Base-by-base conservation (phyloP, 2,113 vertebrate genomes). In the Xenus cinereus region DNA sequence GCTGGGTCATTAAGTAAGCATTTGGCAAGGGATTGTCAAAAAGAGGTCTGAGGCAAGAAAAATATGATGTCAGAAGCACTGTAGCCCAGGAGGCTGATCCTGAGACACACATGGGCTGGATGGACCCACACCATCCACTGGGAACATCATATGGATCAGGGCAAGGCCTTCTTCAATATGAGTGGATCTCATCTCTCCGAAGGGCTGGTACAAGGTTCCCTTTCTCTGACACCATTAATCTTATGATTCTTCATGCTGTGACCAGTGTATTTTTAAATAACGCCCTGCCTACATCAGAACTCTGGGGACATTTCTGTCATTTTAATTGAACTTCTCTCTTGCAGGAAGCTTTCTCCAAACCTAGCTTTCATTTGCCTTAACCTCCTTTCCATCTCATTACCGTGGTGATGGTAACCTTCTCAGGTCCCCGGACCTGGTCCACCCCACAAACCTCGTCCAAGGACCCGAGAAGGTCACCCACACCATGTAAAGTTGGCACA, bases 1-100 rank as follows among this genome's bases (percentile, higher is more conserved):
- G 21, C n/a, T 43, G 63, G n/a, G 18, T 64, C 24, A 2, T 9
- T 9, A 23, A 51, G 3, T 14, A 45, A 5, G 28, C 0, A 0
- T 30, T 76, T 30, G 54, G 23, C 33, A 35, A 14, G 8, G 30
- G 13, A 9, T 79, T 45, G 18, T 66, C 23, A 39, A 33, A 79
- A 7, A 2, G 8, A 75, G 23, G 4, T 26, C 14, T 57, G 12
- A 76, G 67, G n/a, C 26, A 33, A 27, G 51, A 51, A 45, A 33
- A 30, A 33, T 5, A 9, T 30, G 5, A 26, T 13, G 8, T 46
- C 4, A 1, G 0, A 33, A 79, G 14, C 5, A 11, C 10, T 6
- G 18, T 10, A 26, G 35, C 39, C 24, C 45, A 8, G 23, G n/a
- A 73, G 13, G 18, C 5, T 3, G 30, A 41, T 50, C 20, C 27